Conservation (phyloP, 2,113 vertebrate species). For the Phrynosoma platyrhinos region DNA sequence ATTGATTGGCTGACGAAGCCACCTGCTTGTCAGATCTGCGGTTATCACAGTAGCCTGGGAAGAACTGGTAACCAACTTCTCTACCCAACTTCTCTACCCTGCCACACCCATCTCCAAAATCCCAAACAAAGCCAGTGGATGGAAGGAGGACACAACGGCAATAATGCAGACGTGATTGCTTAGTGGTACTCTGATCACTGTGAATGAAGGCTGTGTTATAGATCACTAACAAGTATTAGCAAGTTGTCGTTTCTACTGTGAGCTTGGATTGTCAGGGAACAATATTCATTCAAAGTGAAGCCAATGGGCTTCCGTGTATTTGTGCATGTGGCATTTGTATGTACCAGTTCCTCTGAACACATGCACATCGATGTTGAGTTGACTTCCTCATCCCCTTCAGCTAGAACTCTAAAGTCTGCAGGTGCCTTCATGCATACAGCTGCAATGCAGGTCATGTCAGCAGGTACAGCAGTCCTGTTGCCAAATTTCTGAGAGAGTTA, state of each 20-base stretch:
- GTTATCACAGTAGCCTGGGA: slow-evolving; percentile 15
- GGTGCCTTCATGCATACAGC: slow-evolving; percentile 21
- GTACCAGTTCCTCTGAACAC: rapidly evolving
- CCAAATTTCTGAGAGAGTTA: slow-evolving; percentile 26
- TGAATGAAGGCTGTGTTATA: neutral
- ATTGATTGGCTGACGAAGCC: neutral
- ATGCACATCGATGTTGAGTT: rapidly evolving
- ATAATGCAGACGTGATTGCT: neutral
- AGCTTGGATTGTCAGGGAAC: slow-evolving; percentile 36
- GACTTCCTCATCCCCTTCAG: slow-evolving; percentile 13
- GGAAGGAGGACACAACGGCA: slow-evolving; percentile 1
- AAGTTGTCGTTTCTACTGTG: neutral
- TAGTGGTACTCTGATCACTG: neutral
- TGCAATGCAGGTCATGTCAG: neutral
- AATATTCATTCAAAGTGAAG: neutral
- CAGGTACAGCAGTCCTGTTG: slow-evolving; percentile 19
- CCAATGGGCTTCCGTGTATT: neutral
- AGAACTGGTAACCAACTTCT: slow-evolving; percentile 1
- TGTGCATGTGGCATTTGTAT: rapidly evolving
- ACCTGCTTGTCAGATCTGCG: neutral
- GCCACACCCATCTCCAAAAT: neutral
- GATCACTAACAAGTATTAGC: neutral
- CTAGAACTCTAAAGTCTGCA: neutral
- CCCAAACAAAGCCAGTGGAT: slow-evolving; percentile 4
- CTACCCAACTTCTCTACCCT: neutral